Percentiles rank a stretch among this genome's conserved stretches.
These are phyloP conservation scores for Tachina lurida DNA, from an alignment of 2,888 invertebrate genomes.

Conservation along the genomic window DNA sequence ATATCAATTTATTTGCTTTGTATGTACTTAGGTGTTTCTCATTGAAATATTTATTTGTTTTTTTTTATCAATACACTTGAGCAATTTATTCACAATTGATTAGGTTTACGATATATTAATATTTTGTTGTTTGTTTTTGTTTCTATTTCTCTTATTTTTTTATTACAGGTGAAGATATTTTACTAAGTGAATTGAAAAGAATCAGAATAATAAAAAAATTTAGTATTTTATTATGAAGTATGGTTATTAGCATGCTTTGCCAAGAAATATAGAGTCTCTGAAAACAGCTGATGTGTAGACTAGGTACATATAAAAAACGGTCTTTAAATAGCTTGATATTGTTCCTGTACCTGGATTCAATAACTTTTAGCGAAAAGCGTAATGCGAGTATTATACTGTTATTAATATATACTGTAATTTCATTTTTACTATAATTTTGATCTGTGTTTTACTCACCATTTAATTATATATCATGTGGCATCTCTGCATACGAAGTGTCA, in stretches of 20 bases:
- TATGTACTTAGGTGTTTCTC: background rate
- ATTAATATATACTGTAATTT: too few relatives aligned
- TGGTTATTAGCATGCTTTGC: background rate
- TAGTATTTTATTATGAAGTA: background rate
- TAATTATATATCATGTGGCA: too few relatives aligned
- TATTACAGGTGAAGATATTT: background rate
- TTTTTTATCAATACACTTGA: slow-evolving; percentile 56
- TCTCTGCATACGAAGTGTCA: too few relatives aligned
- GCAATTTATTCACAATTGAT: slow-evolving; percentile 60
- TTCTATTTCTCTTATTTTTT: background rate
- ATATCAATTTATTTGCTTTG: slow-evolving; percentile 23
- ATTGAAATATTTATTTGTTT: slow-evolving; percentile 31
- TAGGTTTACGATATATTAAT: slow-evolving; percentile 35
- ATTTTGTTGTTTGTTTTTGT: background rate
- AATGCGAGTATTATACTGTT: too few relatives aligned
- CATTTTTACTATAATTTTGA: too few relatives aligned
- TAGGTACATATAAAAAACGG: too few relatives aligned
- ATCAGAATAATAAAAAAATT: background rate
- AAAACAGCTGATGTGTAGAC: too few relatives aligned
- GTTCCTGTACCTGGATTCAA: too few relatives aligned
- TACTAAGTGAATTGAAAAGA: background rate
- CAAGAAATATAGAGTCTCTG: too few relatives aligned
- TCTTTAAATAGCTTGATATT: too few relatives aligned
- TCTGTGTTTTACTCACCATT: too few relatives aligned
- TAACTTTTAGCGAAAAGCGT: too few relatives aligned